Conservation (phyloP, 2,888 invertebrate species). For the Pristionchus maxplancki region DNA sequence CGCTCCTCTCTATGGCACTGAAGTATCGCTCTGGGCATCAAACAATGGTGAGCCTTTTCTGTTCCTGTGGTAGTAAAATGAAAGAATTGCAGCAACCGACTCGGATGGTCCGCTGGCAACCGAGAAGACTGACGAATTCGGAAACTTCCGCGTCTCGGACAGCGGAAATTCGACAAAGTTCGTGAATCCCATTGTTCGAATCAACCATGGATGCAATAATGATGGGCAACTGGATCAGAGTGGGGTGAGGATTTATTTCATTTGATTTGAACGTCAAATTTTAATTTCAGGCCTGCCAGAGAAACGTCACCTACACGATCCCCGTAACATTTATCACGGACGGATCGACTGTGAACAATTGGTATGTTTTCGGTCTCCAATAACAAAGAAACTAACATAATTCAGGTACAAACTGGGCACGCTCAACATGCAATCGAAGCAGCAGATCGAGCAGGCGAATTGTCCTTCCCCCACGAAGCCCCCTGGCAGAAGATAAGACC, state of each 20-base stretch:
- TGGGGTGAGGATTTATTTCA: not conserved
- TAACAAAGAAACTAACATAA: too few species aligned
- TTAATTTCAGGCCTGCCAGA: not conserved
- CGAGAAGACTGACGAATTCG: not conserved
- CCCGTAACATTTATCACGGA: not conserved
- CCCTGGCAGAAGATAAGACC: too few species aligned
- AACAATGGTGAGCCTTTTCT: not conserved
- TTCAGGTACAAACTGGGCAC: not conserved
- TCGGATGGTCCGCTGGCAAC: not conserved
- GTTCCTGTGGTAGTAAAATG: too few species aligned
- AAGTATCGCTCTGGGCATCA: not conserved
- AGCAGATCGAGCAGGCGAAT: not conserved
- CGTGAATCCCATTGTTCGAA: not conserved
- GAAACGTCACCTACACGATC: not conserved
- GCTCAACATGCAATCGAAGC: not conserved
- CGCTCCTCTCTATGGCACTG: not conserved
- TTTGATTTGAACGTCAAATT: too few species aligned
- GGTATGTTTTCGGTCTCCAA: not conserved
- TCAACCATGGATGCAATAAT: not conserved
- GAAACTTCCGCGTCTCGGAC: not conserved
- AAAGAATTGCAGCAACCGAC: not conserved
- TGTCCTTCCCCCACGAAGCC: not conserved
- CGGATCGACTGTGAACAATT: not conserved
- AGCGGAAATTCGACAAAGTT: not conserved
- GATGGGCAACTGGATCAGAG: too few species aligned